Evolutionary conservation across 2,888 invertebrate genomes (phyloP).

Genomic region (Cephus sareptanus): DNA sequence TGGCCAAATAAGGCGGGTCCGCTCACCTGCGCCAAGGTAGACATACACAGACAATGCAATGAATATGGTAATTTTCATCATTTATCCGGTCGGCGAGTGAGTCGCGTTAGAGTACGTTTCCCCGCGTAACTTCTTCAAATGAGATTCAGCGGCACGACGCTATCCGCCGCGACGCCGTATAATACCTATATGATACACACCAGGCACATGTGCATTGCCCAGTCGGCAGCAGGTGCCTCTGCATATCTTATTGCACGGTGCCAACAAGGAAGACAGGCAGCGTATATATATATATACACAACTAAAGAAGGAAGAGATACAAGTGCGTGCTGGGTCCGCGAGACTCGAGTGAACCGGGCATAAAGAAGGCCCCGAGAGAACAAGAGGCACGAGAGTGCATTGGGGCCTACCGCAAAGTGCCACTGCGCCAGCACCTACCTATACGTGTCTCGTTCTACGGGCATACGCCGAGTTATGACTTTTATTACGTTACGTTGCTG

Average conservation of each 20-base stretch:
- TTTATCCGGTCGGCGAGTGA: constrained; percentile 41
- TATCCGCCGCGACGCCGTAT: constrained; percentile 25
- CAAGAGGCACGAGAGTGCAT: background rate
- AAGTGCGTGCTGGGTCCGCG: background rate
- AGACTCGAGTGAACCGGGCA: background rate
- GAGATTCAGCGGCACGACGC: constrained; percentile 35
- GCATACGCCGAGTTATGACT: constrained; percentile 12
- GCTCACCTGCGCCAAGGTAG: constrained; percentile 39
- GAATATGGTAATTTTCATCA: constrained; percentile 62
- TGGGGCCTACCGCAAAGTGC: constrained; percentile 15
- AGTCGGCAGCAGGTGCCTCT: background rate
- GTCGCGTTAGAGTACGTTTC: constrained; percentile 31
- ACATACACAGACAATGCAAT: constrained; percentile 49
- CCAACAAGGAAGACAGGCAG: background rate
- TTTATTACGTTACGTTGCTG: background rate
- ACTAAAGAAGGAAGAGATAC: background rate
- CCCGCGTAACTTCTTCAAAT: constrained; percentile 45
- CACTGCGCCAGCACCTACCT: background rate
- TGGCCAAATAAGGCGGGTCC: constrained; percentile 54
- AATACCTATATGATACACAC: constrained; percentile 22
- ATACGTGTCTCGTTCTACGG: constrained; percentile 13
- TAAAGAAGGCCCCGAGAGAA: background rate
- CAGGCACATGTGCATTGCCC: background rate
- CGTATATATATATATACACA: background rate
- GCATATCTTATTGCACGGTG: background rate